Conservation (phyloP, 1,140 invertebrate species). For the Drosophila auraria region DNA sequence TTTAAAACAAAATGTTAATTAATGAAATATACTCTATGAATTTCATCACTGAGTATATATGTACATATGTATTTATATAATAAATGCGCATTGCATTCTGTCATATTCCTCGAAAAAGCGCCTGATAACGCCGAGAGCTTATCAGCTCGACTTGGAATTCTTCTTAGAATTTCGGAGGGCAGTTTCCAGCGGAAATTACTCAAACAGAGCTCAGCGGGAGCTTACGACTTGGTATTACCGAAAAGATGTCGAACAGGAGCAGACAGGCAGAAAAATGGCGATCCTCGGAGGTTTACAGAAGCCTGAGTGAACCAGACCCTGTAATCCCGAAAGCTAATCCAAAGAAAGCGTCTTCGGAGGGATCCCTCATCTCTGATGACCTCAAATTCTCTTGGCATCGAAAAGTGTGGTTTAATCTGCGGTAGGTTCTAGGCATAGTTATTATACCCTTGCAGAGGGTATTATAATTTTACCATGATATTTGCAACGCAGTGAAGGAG, state of each 20-base stretch:
- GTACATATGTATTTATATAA: background rate
- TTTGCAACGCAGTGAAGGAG: too few species aligned
- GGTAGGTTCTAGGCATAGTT: background rate
- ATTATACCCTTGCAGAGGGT: too few species aligned
- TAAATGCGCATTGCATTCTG: background rate
- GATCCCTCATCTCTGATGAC: slow-evolving; percentile 1
- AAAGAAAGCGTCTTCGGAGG: background rate
- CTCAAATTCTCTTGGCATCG: slow-evolving; percentile 6
- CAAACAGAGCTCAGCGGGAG: background rate
- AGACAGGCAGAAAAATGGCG: slow-evolving; percentile 4
- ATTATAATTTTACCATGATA: too few species aligned
- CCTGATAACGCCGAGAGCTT: slow-evolving; percentile 10
- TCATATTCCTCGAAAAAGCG: background rate
- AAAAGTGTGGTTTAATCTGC: slow-evolving; percentile 11
- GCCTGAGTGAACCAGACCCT: slow-evolving; percentile 6
- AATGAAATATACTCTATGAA: background rate
- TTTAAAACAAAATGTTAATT: too few species aligned
- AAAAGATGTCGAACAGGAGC: slow-evolving; percentile 7
- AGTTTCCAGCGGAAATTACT: background rate
- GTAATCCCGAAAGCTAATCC: too few species aligned
- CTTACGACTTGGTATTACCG: slow-evolving; percentile 7
- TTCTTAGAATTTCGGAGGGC: slow-evolving; percentile 2
- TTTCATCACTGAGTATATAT: background rate
- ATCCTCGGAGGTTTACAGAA: slow-evolving; percentile 27
- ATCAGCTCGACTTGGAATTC: slow-evolving; percentile 6